Base-by-base conservation (phyloP, 2,113 vertebrate species). In the Hypomesus transpacificus region DNA sequence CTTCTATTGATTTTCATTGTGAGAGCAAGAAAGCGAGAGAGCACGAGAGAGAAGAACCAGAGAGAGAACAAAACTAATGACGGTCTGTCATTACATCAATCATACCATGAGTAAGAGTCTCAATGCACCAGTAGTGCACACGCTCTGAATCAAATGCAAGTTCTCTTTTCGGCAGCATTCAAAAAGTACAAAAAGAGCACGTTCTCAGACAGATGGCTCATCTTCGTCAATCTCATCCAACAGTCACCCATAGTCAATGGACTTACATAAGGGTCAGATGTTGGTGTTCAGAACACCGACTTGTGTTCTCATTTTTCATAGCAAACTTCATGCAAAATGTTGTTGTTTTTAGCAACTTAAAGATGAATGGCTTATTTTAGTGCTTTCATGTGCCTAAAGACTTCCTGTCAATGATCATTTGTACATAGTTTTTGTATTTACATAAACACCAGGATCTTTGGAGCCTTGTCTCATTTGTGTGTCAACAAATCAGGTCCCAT, bases 401-500 rank as follows among this genome's bases (percentile, higher is more conserved):
- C 63, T 28, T 9, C 34, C 14, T 50, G 28, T 34, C 63, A 39
- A 46, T 53, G 26, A 68, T 46, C 9, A 46, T 46, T 9, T 46
- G 51, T 31, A 51, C 46, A 52, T 46, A 13, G 26, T 54, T 52
- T 61, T 28, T 62, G 73, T 69, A 64, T 71, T 39, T 70, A 16
- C n/a, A 13, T 70, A 28, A 46, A 60, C 62, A 63, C 46, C 28
- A 53, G 58, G 70, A 54, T n/a, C 21, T 51, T 21, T 11, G 51
- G 69, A 63, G 22, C 11, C 34, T 56, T 56, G 50, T 53, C 72
- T 82, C 68, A 64, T 75, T 78, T 77, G 62, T 46, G 16, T 70
- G 59, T 20, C 75, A 74, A 75, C 74, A 73, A 71, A 80, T 83
- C 64, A 59, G 60, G 20, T 73, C 67, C 69, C 81, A 78, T 82